phyloP scores from a whole-genome alignment of 2,888 invertebrate genomes.

The Agapostemon virescens region DNA sequence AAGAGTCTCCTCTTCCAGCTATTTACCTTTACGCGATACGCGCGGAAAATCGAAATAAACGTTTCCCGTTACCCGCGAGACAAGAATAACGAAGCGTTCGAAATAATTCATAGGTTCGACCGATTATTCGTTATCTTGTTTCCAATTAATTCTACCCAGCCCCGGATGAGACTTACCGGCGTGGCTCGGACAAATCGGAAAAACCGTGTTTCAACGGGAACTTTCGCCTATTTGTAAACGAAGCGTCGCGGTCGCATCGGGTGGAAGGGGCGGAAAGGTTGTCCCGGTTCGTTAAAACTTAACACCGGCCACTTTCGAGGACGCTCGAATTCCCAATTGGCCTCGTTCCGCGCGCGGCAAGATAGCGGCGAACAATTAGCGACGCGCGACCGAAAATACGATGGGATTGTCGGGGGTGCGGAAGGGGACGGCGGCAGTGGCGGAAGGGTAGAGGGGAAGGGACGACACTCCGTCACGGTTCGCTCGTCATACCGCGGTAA shows the following conservation, averaged over 20 bases:
- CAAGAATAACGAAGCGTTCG: too few relatives aligned
- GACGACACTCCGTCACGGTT: background rate
- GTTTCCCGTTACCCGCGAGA: too few relatives aligned
- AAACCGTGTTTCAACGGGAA: background rate
- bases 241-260: background rate
- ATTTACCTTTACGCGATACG: too few relatives aligned
- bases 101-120: too few relatives aligned
- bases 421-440: too few relatives aligned
- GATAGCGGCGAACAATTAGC: slow-evolving; percentile 19
- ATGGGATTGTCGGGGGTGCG: too few relatives aligned
- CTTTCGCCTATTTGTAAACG: slow-evolving; percentile 57
- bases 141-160: too few relatives aligned
- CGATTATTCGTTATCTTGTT: too few relatives aligned
- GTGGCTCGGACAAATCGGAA: background rate
- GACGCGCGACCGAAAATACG: slow-evolving; percentile 16
- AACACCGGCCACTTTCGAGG: slow-evolving; percentile 40
- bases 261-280: background rate
- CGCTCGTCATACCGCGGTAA: slow-evolving; percentile 2
- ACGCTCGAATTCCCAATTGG: slow-evolving; percentile 34
- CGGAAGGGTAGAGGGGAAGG: too few relatives aligned
- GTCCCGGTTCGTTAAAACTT: slow-evolving; percentile 45
- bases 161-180: background rate
- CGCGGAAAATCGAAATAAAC: too few relatives aligned
- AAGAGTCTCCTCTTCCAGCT: too few relatives aligned
- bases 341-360: slow-evolving; percentile 13